Base-by-base conservation (phyloP, 2,888 invertebrate genomes). In the Cistogaster globosa region DNA sequence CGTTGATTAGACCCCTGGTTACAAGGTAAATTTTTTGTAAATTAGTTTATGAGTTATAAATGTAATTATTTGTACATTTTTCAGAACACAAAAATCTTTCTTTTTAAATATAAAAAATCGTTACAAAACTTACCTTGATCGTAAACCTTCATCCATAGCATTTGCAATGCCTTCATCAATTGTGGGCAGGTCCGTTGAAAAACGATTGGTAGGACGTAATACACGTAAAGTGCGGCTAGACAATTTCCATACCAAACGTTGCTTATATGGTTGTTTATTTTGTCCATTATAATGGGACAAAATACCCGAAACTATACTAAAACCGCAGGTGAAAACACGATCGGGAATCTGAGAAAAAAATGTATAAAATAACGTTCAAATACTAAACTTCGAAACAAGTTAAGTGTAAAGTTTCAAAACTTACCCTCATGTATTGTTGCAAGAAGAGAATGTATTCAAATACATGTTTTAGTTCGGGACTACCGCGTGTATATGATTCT, bases 211-310 rank as follows among this genome's bases (percentile, higher is more conserved):
- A 20, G 96, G 96, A 55, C 96, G 94, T 76, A 96, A 93, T 86
- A 96, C 94, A 91, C 96, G 94, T 81, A 90, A 75, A 53, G 96
- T 96, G 72, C 96, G 94, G 86, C 95, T 95, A 12, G 96, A 96
- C 79, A 97, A 93, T 82, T 95, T 93, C 97, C 97, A 97, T 86
- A 96, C 95, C 86, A 97, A 94, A 72, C 96, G 94, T 92, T 97
- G 96, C 8, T 95, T 93, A 89, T 95, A 94, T 38, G 94, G 94
- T 87, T 95, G 93, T 93, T 96, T 94, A 91, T 95, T 92, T 92
- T 95, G 93, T 68, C 95, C 95, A 91, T 96, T 96, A 92, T 97
- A 97, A 84, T 95, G 95, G 67, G 94, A 94, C 88, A 96, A 91
- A 89, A 96, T 95, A 87, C 93, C 93, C 36, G 94, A 93, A 57